A percentile compares a stretch with the other conserved stretches of the same genome.
These are phyloP conservation scores for Papilio glaucus DNA, from an alignment of 1,140 invertebrate species.

Conservation along the genomic window DNA sequence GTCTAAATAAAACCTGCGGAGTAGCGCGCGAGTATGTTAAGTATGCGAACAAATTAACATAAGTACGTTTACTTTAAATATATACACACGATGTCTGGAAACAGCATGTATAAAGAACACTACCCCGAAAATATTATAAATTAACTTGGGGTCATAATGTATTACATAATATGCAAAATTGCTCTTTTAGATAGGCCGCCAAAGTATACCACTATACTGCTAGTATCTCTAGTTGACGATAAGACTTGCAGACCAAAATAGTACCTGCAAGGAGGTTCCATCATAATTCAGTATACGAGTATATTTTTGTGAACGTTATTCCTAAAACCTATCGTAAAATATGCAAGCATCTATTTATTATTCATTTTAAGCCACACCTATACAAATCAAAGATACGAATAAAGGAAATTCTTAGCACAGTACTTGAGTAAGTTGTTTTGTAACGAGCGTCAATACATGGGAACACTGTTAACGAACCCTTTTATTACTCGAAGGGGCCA, in stretches of 20 bases:
- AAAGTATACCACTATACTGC: too few species aligned
- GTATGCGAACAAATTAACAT: constrained; percentile 23
- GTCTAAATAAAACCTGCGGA: constrained; percentile 23
- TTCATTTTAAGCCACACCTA: not conserved
- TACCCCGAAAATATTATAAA: too few species aligned
- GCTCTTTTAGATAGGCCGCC: too few species aligned
- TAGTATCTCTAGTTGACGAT: too few species aligned
- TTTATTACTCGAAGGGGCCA: constrained; percentile 7
- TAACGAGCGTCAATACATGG: constrained; percentile 16
- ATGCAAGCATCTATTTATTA: not conserved
- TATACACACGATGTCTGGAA: not conserved
- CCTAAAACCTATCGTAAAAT: not conserved
- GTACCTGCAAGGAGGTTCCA: too few species aligned
- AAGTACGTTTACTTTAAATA: constrained; percentile 5
- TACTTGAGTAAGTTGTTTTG: constrained; percentile 14
- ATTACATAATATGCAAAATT: too few species aligned
- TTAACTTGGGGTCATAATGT: too few species aligned
- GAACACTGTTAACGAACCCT: constrained; percentile 10
- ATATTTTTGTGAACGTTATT: too few species aligned
- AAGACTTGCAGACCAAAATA: too few species aligned
- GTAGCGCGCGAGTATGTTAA: constrained; percentile 21
- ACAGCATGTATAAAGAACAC: too few species aligned
- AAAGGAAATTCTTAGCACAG: constrained; percentile 11
- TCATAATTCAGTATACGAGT: too few species aligned
- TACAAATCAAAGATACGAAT: not conserved